These are phyloP conservation scores for Melipona bicolor DNA, from an alignment of 2,888 invertebrate species.

Conservation along the genomic window DNA sequence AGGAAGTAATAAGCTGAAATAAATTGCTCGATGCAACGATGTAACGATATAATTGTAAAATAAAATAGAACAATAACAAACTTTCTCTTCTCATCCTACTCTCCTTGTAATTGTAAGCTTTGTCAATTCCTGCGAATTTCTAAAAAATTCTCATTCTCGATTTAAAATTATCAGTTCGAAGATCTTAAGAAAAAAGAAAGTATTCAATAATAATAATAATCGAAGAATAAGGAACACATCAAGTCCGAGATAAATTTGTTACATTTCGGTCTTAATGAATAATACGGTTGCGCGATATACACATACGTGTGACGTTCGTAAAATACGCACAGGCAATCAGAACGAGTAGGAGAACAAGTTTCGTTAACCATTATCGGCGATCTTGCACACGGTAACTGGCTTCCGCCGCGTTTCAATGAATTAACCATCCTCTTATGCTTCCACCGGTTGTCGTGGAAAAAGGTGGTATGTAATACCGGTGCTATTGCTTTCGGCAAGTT, in stretches of 20 bases:
- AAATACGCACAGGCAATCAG: background rate
- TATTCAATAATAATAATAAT: background rate
- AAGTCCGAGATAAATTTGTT: background rate
- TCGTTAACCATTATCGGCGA: conserved; percentile 33
- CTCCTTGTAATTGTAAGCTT: background rate
- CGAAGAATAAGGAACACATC: too few species aligned
- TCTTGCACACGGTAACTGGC: conserved; percentile 33
- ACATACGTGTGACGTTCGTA: background rate
- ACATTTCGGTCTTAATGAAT: background rate
- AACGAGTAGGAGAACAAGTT: conserved; percentile 24
- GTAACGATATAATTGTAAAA: too few species aligned
- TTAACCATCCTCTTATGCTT: conserved; percentile 47
- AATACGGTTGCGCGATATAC: background rate
- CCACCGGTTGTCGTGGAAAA: conserved; percentile 53
- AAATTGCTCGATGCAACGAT: too few species aligned
- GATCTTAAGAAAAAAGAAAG: background rate
- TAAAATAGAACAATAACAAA: too few species aligned
- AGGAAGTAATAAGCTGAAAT: background rate
- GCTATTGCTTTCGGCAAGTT: conserved; percentile 52
- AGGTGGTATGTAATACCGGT: conserved; percentile 52
- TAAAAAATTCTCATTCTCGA: background rate
- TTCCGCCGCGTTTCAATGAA: conserved; percentile 47
- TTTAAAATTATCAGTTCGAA: background rate
- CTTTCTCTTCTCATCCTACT: background rate
- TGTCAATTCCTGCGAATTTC: background rate